These are phyloP conservation scores for Anguilla marmorata DNA, from an alignment of 2,797 vertebrate species.

Conservation along the genomic window DNA sequence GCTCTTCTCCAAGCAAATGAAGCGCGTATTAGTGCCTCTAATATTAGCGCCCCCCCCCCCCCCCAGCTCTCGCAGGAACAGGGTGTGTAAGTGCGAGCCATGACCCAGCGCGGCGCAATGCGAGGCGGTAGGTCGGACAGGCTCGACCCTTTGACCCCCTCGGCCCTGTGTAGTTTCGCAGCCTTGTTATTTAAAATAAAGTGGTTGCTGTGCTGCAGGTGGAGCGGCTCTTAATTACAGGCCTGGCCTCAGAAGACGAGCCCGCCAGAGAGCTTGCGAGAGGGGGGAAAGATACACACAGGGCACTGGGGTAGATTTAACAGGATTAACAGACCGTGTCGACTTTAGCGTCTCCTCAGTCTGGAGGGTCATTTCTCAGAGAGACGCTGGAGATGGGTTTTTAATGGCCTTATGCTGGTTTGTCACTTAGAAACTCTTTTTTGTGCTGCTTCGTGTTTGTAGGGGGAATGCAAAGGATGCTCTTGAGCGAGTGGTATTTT, in stretches of 20 bases:
- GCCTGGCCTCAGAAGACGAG: background rate
- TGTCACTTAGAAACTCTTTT: background rate
- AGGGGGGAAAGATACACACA: background rate
- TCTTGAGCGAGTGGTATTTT: background rate
- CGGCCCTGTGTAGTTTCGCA: constrained; percentile 47
- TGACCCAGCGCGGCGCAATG: background rate
- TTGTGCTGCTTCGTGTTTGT: background rate
- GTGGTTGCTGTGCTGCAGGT: constrained; percentile 61
- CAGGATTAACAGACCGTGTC: background rate
- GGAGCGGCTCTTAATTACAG: constrained; percentile 65
- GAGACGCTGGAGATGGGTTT: background rate
- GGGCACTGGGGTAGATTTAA: background rate
- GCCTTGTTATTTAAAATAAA: constrained; percentile 64
- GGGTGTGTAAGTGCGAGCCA: background rate
- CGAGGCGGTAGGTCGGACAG: background rate
- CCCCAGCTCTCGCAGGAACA: background rate
- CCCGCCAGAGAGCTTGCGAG: background rate
- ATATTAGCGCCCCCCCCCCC: no score
- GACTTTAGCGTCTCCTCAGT: background rate
- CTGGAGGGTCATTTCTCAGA: constrained; percentile 6
- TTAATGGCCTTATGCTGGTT: background rate
- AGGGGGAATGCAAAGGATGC: background rate
- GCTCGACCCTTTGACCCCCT: background rate
- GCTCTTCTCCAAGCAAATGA: background rate
- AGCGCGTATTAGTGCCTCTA: background rate